Percentiles rank a stretch among this genome's conserved stretches.
Conservation (phyloP, 2,888 invertebrate species). For the Holacanthella duospinosa region DNA sequence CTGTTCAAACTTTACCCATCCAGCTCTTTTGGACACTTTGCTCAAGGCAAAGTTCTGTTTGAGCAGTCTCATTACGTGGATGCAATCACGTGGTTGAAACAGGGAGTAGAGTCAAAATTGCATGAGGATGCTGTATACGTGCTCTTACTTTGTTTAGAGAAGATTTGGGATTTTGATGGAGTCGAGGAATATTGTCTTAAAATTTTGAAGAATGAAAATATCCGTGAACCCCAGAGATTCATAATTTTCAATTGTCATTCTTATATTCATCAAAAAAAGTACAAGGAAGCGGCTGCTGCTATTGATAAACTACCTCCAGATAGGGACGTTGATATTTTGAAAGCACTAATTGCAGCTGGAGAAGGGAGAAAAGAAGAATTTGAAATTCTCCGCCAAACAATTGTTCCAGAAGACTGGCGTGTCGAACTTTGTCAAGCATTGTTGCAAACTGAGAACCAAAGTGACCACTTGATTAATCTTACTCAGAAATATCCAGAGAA, state of each 20-base stretch:
- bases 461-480: background rate
- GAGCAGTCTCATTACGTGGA: constrained; percentile 18
- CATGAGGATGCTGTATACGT: constrained; percentile 24
- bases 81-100: constrained; percentile 27
- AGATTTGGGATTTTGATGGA: constrained; percentile 30
- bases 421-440: background rate
- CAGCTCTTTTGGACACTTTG: constrained; percentile 30
- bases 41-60: constrained; percentile 29
- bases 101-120: constrained; percentile 27
- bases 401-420: background rate
- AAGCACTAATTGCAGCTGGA: background rate
- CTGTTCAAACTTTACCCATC: constrained; percentile 34
- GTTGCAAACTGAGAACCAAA: background rate
- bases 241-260: background rate
- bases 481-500: background rate
- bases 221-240: background rate
- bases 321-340: background rate
- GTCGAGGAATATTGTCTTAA: constrained; percentile 6
- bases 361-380: background rate
- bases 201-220: background rate
- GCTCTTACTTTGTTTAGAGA: constrained; percentile 22
- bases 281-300: background rate
- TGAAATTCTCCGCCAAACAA: background rate
- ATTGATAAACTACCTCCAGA: background rate
- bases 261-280: background rate